These are phyloP conservation scores for Athrips mouffetella DNA, from an alignment of 2,888 invertebrate genomes.

Conservation along the genomic window DNA sequence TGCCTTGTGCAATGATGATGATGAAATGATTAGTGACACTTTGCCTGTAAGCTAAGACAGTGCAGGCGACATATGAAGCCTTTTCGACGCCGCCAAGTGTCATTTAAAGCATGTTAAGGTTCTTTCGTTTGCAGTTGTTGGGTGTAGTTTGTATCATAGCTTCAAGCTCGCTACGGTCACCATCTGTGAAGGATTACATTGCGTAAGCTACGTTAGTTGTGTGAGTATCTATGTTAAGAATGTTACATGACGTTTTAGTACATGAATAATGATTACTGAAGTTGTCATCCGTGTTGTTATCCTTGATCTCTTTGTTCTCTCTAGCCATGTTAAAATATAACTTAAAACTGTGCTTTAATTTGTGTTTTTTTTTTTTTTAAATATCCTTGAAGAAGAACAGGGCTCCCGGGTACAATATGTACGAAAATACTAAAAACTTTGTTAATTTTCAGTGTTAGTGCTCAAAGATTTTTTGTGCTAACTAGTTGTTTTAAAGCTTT, in stretches of 20 bases:
- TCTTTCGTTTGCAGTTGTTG: slow-evolving; percentile 80
- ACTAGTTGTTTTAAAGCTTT: too few relatives aligned
- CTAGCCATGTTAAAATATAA: too few relatives aligned
- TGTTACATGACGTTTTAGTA: not conserved
- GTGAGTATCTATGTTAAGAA: slow-evolving; percentile 35
- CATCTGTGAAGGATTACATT: slow-evolving; percentile 78
- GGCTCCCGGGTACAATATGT: too few relatives aligned
- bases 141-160: slow-evolving; percentile 79
- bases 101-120: slow-evolving; percentile 78
- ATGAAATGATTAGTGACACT: slow-evolving; percentile 51
- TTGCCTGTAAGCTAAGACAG: slow-evolving; percentile 68
- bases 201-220: slow-evolving; percentile 69
- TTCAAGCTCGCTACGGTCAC: slow-evolving; percentile 79
- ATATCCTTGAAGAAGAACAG: too few relatives aligned
- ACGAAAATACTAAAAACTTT: too few relatives aligned
- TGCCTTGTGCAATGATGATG: slow-evolving; percentile 62
- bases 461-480: not conserved
- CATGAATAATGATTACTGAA: not conserved
- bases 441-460: slow-evolving; percentile 14
- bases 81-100: slow-evolving; percentile 63
- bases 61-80: slow-evolving; percentile 74
- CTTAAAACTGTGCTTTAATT: too few relatives aligned
- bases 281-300: too few relatives aligned
- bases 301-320: too few relatives aligned
- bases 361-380: too few relatives aligned